Evolutionary conservation across 2,797 vertebrate species (phyloP).

Genomic region (Furcifer pardalis): DNA sequence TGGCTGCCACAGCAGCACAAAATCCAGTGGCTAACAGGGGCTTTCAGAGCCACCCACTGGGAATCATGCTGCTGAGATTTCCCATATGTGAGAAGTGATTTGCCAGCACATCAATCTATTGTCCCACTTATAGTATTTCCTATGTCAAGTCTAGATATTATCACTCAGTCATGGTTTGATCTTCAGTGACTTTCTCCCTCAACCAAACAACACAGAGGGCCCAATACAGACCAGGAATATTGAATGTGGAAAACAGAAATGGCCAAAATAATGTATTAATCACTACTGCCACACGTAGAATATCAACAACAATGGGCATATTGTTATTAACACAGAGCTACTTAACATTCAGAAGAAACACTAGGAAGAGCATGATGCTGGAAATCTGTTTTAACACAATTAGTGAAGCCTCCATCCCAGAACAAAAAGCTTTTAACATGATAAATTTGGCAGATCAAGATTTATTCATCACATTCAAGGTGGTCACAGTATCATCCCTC

Average conservation of each 20-base stretch:
- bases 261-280: not conserved
- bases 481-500: not conserved
- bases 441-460: slow-evolving; percentile 14
- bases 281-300: not conserved
- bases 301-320: not conserved
- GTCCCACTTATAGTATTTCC: too few relatives aligned
- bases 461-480: slow-evolving; percentile 8
- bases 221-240: too few relatives aligned
- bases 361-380: not conserved
- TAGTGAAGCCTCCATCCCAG: not conserved
- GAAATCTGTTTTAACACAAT: slow-evolving; percentile 4
- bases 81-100: too few relatives aligned
- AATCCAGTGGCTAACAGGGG: too few relatives aligned
- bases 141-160: not conserved
- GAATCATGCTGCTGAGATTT: too few relatives aligned
- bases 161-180: not conserved
- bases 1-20: too few relatives aligned
- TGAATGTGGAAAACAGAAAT: not conserved
- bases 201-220: too few relatives aligned
- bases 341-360: slow-evolving; percentile 2
- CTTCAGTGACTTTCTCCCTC: too few relatives aligned
- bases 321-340: not conserved
- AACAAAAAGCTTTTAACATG: slow-evolving; percentile 28
- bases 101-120: too few relatives aligned
- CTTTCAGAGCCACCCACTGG: too few relatives aligned